phyloP scores from a whole-genome alignment of 2,797 vertebrate genomes.

The Discoglossus pictus region DNA sequence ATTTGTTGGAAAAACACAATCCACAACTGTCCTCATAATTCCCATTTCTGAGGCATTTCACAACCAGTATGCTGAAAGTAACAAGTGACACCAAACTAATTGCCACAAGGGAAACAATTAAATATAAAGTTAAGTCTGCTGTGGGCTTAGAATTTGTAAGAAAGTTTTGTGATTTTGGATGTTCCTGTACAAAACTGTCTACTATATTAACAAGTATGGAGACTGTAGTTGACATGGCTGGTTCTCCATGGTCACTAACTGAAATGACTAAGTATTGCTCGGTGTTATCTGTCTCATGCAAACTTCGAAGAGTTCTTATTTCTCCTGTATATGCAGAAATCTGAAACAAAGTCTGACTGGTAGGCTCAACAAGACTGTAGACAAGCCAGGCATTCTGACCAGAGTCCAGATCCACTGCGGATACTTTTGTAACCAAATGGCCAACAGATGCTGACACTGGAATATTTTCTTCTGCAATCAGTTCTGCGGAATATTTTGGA shows the following conservation, averaged over 20 bases:
- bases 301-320: slow-evolving; percentile 79
- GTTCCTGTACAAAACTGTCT: slow-evolving; percentile 70
- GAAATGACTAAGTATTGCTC: slow-evolving; percentile 80
- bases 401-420: slow-evolving; percentile 87
- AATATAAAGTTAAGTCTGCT: slow-evolving; percentile 86
- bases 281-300: slow-evolving; percentile 76
- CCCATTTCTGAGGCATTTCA: slow-evolving; percentile 76
- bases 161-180: slow-evolving; percentile 71
- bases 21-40: slow-evolving; percentile 62
- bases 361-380: slow-evolving; percentile 82
- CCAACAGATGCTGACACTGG: slow-evolving; percentile 78
- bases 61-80: slow-evolving; percentile 80
- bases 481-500: slow-evolving; percentile 64
- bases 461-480: slow-evolving; percentile 72
- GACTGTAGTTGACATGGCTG: slow-evolving; percentile 78
- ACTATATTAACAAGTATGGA: slow-evolving; percentile 81
- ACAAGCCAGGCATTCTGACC: slow-evolving; percentile 94
- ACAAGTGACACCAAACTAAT: slow-evolving; percentile 84
- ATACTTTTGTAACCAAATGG: slow-evolving; percentile 87
- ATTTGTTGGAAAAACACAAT: slow-evolving; percentile 63
- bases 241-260: slow-evolving; percentile 85
- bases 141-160: slow-evolving; percentile 69
- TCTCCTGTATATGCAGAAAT: slow-evolving; percentile 84
- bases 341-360: slow-evolving; percentile 79
- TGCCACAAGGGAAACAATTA: slow-evolving; percentile 86